phyloP scores from a whole-genome alignment of 2,113 vertebrate genomes.

The Spea bombifrons region DNA sequence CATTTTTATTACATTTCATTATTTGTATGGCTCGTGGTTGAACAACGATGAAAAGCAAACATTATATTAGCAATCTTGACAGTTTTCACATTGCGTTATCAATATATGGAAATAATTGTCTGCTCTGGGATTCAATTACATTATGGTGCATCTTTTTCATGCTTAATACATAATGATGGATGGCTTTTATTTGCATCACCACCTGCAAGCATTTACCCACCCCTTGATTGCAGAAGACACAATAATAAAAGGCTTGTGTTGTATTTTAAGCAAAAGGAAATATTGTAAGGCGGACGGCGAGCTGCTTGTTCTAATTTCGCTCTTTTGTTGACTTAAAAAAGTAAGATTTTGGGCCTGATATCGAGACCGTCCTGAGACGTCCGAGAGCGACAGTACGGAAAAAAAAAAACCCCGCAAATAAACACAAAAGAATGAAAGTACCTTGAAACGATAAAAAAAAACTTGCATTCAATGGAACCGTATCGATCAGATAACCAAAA shows the following conservation, averaged over 20 bases:
- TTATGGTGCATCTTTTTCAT: slow-evolving; percentile 99
- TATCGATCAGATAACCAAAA: neutral
- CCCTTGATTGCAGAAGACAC: slow-evolving; percentile 92
- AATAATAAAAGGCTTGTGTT: slow-evolving; percentile 81
- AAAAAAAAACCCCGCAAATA: neutral
- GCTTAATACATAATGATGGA: slow-evolving; percentile 99
- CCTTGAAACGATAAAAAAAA: neutral
- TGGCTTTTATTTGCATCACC: slow-evolving; percentile 99
- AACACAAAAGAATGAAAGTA: neutral
- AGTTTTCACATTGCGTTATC: slow-evolving; percentile 99
- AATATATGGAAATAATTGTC: slow-evolving; percentile 99
- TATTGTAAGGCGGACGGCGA: slow-evolving; percentile 65
- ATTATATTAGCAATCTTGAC: slow-evolving; percentile 99
- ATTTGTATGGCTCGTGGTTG: slow-evolving; percentile 94
- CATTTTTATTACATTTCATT: slow-evolving; percentile 96
- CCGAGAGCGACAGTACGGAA: neutral
- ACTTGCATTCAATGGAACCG: neutral
- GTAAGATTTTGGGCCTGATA: neutral
- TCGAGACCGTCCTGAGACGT: neutral
- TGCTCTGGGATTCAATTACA: slow-evolving; percentile 99
- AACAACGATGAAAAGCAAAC: slow-evolving; percentile 97
- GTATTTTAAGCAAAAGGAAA: slow-evolving; percentile 73
- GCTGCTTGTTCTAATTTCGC: slow-evolving; percentile 55
- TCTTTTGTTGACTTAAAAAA: slow-evolving; percentile 3
- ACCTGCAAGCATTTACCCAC: slow-evolving; percentile 99